Evolutionary conservation across 2,113 vertebrate genomes (phyloP).

Genomic region (Todiramphus chloris): DNA sequence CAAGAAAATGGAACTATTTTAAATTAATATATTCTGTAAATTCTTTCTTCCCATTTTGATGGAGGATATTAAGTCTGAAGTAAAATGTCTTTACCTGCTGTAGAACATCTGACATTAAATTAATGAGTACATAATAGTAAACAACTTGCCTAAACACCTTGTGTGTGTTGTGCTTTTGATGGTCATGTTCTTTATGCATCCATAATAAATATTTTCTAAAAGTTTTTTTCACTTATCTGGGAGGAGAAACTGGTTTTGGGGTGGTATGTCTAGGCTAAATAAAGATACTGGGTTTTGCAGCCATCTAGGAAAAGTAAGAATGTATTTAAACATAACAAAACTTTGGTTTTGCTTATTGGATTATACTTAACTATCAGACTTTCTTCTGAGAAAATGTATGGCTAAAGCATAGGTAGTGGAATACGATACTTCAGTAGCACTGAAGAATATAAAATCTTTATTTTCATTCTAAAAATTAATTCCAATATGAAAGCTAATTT

Average conservation of each 20-base stretch:
- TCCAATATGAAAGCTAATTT: not conserved
- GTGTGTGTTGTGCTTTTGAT: not conserved
- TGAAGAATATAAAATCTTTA: not conserved
- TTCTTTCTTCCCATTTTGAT: constrained; percentile 8
- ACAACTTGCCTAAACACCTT: not conserved
- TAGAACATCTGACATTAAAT: not conserved
- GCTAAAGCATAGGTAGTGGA: not conserved
- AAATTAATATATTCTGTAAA: not conserved
- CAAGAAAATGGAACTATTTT: not conserved
- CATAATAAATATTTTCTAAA: not conserved
- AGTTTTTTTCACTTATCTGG: not conserved
- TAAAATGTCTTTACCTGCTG: not conserved
- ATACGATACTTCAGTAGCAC: not conserved
- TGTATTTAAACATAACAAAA: not conserved
- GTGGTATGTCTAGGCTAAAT: not conserved
- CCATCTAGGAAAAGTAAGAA: not conserved
- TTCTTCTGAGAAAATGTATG: not conserved
- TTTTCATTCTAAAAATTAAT: constrained; percentile 32
- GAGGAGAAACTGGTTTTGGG: not conserved
- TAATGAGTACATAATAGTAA: not conserved
- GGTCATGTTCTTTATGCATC: not conserved
- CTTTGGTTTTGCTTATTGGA: not conserved
- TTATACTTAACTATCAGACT: not conserved
- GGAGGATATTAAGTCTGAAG: not conserved
- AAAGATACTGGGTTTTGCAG: not conserved